Conservation (phyloP, 2,113 vertebrate genomes). For the Triplophysa siluroides region DNA sequence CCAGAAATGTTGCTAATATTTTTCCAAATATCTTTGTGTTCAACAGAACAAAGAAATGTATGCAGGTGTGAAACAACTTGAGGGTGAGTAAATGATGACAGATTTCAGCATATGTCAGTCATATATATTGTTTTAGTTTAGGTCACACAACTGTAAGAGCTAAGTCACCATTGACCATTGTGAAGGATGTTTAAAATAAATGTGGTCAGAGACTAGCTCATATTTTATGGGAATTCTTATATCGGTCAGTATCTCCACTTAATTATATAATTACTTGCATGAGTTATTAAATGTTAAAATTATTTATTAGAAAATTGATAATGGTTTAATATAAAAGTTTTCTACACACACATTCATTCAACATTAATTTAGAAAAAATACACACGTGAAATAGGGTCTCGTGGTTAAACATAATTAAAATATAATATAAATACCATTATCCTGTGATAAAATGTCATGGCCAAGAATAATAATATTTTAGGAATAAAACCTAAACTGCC, state of each 20-base stretch:
- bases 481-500: constrained; percentile 8
- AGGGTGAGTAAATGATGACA: no score
- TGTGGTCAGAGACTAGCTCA: neutral
- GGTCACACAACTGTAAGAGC: neutral
- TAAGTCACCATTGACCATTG: neutral
- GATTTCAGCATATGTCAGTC: no score
- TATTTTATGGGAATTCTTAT: neutral
- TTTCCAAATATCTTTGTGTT: no score
- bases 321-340: neutral
- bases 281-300: neutral
- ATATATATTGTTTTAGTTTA: neutral
- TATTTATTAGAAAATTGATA: neutral
- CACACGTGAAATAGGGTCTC: neutral
- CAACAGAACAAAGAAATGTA: no score
- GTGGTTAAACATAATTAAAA: constrained; percentile 12
- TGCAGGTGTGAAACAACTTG: no score
- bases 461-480: constrained; percentile 19
- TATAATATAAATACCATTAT: constrained; percentile 4
- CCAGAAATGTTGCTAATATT: no score
- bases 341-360: constrained; percentile 1
- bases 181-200: neutral
- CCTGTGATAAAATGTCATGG: constrained; percentile 1
- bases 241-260: neutral
- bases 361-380: neutral
- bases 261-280: neutral